A percentile compares a stretch with the other conserved stretches of the same genome.
Conservation (phyloP, 2,797 vertebrate genomes). For the Parotocinclus haroldoi region DNA sequence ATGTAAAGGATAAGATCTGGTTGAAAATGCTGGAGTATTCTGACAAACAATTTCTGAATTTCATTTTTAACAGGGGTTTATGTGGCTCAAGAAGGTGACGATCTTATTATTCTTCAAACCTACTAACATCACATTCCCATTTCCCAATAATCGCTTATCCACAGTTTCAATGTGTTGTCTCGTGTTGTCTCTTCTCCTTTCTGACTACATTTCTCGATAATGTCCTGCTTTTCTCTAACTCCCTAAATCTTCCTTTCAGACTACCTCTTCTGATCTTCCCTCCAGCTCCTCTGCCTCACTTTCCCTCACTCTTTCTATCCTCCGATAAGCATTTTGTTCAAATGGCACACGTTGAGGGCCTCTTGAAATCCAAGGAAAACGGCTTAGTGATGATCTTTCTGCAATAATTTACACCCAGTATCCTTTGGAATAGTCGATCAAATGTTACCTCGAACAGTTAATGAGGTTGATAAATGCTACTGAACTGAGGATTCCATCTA, state of each 20-base stretch:
- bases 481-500: slow-evolving; percentile 30
- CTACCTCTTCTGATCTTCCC: slow-evolving; percentile 3
- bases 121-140: slow-evolving; percentile 27
- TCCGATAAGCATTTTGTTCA: neutral
- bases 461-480: slow-evolving; percentile 33
- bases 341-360: neutral
- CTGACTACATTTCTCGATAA: no score
- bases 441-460: slow-evolving; percentile 13
- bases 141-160: slow-evolving; percentile 53
- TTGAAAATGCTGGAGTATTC: no score
- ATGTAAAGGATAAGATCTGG: no score
- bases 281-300: slow-evolving; percentile 4
- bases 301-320: neutral
- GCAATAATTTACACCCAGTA: slow-evolving; percentile 20
- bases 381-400: slow-evolving; percentile 5
- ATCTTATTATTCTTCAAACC: slow-evolving; percentile 41
- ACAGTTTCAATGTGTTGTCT: slow-evolving; percentile 49
- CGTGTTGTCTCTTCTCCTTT: slow-evolving; percentile 8
- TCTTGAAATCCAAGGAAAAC: slow-evolving; percentile 16
- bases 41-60: no score
- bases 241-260: slow-evolving; percentile 7
- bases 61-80: no score
- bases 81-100: slow-evolving; percentile 11
- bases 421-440: slow-evolving; percentile 32
- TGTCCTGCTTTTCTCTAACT: slow-evolving; percentile 1